Conservation (phyloP, 2,113 vertebrate genomes). For the Phalacrocorax pelagicus region DNA sequence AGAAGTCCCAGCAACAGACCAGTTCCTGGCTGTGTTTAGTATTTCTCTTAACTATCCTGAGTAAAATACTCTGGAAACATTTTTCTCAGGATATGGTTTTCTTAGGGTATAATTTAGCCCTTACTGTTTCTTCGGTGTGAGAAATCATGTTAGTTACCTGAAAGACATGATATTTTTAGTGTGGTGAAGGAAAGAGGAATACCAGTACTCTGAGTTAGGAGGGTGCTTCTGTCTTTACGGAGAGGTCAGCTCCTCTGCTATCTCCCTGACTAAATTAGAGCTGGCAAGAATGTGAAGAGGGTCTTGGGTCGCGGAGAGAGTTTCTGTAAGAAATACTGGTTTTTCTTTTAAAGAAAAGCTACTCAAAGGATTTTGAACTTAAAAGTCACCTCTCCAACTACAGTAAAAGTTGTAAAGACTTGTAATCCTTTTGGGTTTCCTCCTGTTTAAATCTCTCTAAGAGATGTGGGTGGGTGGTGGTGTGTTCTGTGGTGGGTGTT, state of each 20-base stretch:
- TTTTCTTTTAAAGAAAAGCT: neutral
- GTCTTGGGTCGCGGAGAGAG: fast-evolving
- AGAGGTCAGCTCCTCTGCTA: neutral
- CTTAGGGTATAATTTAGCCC: neutral
- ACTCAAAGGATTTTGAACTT: neutral
- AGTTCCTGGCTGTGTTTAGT: neutral
- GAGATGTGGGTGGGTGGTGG: neutral
- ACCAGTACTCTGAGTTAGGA: neutral
- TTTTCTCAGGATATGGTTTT: neutral
- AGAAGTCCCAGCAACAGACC: neutral
- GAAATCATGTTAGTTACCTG: neutral
- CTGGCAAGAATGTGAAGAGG: neutral
- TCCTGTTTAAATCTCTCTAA: neutral
- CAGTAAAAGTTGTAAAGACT: neutral
- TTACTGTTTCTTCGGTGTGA: neutral
- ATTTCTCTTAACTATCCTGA: neutral
- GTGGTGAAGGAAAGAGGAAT: neutral
- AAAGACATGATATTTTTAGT: neutral
- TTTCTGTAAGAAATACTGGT: neutral
- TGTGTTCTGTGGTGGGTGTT: neutral
- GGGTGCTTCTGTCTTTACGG: neutral
- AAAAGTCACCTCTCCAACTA: neutral
- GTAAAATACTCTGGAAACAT: neutral
- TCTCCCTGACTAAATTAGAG: neutral
- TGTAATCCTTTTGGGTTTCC: neutral